Conservation (phyloP, 1,140 invertebrate genomes). For the Eueides isabella region DNA sequence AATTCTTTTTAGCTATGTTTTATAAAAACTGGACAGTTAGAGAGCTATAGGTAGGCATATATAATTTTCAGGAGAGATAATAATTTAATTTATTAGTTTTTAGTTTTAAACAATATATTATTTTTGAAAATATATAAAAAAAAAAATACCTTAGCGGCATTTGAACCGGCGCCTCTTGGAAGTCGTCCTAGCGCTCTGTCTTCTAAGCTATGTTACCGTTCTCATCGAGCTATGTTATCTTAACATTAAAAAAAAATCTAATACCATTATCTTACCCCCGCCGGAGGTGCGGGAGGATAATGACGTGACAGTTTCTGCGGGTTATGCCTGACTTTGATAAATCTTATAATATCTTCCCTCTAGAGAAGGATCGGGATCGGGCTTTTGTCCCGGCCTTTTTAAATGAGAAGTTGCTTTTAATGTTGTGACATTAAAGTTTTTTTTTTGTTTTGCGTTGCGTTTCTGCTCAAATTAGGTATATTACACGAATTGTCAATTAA, state of each 20-base stretch:
- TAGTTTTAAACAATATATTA: no score
- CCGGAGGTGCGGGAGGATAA: constrained; percentile 12
- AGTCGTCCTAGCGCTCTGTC: no score
- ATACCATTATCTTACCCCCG: background rate
- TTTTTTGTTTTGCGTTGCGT: constrained; percentile 5
- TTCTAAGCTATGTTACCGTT: no score
- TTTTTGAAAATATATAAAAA: no score
- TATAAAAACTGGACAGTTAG: no score
- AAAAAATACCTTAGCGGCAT: no score
- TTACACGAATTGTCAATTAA: background rate
- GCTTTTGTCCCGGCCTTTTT: constrained; percentile 26
- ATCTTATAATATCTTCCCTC: constrained; percentile 43
- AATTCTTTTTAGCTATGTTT: no score
- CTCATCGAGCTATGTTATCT: no score
- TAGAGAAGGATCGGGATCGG: constrained; percentile 15
- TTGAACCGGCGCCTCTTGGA: no score
- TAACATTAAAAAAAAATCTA: background rate
- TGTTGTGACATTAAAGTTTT: constrained; percentile 21
- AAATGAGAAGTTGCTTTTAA: constrained; percentile 30
- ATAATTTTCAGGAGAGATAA: no score
- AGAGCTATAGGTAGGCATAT: no score
- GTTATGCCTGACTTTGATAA: constrained; percentile 47
- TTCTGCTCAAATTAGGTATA: background rate
- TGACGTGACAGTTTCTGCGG: constrained; percentile 41
- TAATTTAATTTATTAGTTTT: no score